These are phyloP conservation scores for Sinocyclocheilus anshuiensis DNA, from an alignment of 2,113 vertebrate genomes.

Conservation along the genomic window DNA sequence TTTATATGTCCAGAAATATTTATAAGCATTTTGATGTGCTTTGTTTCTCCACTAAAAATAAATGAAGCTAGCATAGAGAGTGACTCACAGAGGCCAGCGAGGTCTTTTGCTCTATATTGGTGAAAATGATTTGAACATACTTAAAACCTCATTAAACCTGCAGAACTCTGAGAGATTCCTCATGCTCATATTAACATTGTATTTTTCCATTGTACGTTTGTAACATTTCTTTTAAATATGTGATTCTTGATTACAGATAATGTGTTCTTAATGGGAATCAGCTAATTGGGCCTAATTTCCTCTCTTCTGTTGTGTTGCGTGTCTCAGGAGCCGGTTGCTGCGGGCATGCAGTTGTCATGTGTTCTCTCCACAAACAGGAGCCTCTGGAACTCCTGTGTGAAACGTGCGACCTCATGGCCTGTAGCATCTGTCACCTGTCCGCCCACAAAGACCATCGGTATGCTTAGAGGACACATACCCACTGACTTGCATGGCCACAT, in stretches of 20 bases:
- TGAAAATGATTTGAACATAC: background rate
- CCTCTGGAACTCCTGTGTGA: constrained; percentile 82
- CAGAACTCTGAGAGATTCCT: constrained; percentile 5
- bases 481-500: background rate
- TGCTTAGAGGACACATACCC: constrained; percentile 67
- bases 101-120: background rate
- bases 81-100: constrained; percentile 2
- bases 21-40: constrained; percentile 42
- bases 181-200: background rate
- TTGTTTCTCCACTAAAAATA: constrained; percentile 37
- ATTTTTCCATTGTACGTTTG: background rate
- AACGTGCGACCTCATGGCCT: constrained; percentile 81
- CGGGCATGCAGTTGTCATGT: constrained; percentile 72
- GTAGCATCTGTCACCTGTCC: constrained; percentile 82
- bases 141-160: constrained; percentile 27
- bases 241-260: constrained; percentile 24
- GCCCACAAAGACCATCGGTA: constrained; percentile 82
- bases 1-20: constrained; percentile 45
- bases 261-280: constrained; percentile 29
- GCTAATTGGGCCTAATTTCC: constrained; percentile 24
- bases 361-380: constrained; percentile 79
- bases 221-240: background rate
- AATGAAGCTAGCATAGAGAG: constrained; percentile 21
- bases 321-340: constrained; percentile 70
- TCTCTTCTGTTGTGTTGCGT: constrained; percentile 36